Evolutionary conservation across 2,797 vertebrate genomes (phyloP), one percentile per base, ranked within the genome.

Genomic region (Lagodon rhomboides): DNA sequence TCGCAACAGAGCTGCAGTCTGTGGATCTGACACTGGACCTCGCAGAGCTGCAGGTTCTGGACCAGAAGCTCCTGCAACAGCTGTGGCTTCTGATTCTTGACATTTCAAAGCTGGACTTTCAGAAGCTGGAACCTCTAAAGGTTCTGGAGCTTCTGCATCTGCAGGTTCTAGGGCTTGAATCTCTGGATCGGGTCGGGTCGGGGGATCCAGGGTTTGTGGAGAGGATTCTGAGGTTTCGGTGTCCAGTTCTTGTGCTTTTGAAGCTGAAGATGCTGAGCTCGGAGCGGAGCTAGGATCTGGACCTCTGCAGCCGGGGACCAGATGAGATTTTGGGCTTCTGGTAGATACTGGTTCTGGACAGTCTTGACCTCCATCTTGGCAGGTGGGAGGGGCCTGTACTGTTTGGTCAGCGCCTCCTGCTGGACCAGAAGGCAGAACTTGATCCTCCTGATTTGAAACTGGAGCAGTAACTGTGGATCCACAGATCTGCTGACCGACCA

Each of bases 1-100:
- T 59, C 50, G 62, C 53, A 79, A 3, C 18, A 75, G 50, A 73
- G 5, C 69, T 34, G n/a, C n/a, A 46, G 38, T 23, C 53, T 68
- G 51, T 23, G 41, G 44, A 47, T 54, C 71, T 12, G 15, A 22
- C 20, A 47, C 11, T 55, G 27, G 58, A 65, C 9, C 43, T 25
- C 47, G 56, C 12, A 44, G 47, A 70, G 10, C 59, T 69, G 38
- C 34, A 54, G 13, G 56, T 43, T 81, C 51, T 68, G 25, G 12
- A 23, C 13, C 13, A 58, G 68, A 53, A 46, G 55, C 9, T 25
- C 71, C 55, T 34, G n/a, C 6, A 9, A 20, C 30, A 49, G 38
- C 11, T 64, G 15, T 17, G 34, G 3, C 18, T 49, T 68, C 64
- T 46, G 22, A 16, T 63, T 46, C 18, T n/a, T 59, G 53, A 66